Evolutionary conservation across 1,140 invertebrate genomes (phyloP).

Genomic region (Ips typographus): DNA sequence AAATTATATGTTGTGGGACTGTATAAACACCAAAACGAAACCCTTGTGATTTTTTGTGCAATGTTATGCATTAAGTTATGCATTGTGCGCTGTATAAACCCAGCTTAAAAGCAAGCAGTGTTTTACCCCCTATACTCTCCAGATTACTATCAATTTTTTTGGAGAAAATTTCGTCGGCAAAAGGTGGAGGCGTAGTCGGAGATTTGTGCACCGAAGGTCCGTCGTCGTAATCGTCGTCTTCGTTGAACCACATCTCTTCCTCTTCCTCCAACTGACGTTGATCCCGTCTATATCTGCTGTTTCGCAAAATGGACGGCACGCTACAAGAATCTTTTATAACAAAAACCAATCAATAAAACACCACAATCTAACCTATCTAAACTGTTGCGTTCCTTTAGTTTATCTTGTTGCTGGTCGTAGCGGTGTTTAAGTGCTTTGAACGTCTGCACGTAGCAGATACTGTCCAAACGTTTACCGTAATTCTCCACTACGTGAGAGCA

Average conservation of each 20-base stretch:
- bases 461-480: constrained; percentile 90
- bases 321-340: constrained; percentile 31
- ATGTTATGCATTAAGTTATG: too few relatives aligned
- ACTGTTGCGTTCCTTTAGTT: constrained; percentile 76
- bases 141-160: constrained; percentile 62
- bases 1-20: too few relatives aligned
- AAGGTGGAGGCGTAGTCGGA: constrained; percentile 49
- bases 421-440: constrained; percentile 89
- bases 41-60: too few relatives aligned
- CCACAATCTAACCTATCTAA: constrained; percentile 63
- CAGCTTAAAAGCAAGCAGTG: too few relatives aligned
- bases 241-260: constrained; percentile 98
- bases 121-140: constrained; percentile 57
- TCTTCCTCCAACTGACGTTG: constrained; percentile 93
- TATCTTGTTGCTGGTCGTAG: constrained; percentile 94
- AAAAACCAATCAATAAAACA: background rate
- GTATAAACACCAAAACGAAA: too few relatives aligned
- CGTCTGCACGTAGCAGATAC: constrained; percentile 95
- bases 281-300: constrained; percentile 83
- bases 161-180: constrained; percentile 45
- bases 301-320: constrained; percentile 77
- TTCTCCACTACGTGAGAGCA: constrained; percentile 93
- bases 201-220: constrained; percentile 61
- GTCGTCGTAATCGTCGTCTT: constrained; percentile 93
- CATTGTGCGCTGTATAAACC: too few relatives aligned